Percentiles rank a stretch among this genome's conserved stretches.
These are phyloP conservation scores for Calyptomena viridis DNA, from an alignment of 2,113 vertebrate species.

Conservation along the genomic window DNA sequence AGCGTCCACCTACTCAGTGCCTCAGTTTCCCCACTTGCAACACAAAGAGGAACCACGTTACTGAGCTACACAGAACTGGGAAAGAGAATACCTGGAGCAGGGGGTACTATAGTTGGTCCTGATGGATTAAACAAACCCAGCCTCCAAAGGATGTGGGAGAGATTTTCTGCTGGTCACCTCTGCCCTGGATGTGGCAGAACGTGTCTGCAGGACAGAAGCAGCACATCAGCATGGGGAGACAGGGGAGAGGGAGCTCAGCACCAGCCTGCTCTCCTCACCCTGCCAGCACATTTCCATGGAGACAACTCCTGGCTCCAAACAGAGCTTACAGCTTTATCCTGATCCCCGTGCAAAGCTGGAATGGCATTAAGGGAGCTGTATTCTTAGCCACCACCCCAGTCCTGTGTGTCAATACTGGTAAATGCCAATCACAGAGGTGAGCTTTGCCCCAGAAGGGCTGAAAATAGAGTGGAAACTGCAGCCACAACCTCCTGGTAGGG, in stretches of 20 bases:
- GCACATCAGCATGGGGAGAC: background rate
- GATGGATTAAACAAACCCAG: background rate
- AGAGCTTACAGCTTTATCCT: background rate
- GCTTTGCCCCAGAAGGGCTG: background rate
- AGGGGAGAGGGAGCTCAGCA: background rate
- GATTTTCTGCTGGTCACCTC: background rate
- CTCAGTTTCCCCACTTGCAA: background rate
- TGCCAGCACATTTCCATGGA: constrained; percentile 5
- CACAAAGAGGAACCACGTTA: rapidly evolving
- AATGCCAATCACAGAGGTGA: rapidly evolving
- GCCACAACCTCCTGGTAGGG: background rate
- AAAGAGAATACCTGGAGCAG: background rate
- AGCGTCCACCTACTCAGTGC: rapidly evolving
- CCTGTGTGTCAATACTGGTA: background rate
- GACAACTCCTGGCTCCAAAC: background rate
- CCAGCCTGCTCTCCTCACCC: background rate
- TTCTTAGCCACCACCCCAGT: background rate
- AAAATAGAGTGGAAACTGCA: background rate
- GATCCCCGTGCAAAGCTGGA: constrained; percentile 9
- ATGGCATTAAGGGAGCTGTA: background rate
- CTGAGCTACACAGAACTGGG: background rate
- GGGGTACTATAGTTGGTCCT: rapidly evolving
- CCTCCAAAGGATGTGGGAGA: background rate
- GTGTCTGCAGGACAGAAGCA: background rate
- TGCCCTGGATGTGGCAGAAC: background rate